Conservation (phyloP, 2,888 invertebrate genomes). For the Auanema freiburgensis region DNA sequence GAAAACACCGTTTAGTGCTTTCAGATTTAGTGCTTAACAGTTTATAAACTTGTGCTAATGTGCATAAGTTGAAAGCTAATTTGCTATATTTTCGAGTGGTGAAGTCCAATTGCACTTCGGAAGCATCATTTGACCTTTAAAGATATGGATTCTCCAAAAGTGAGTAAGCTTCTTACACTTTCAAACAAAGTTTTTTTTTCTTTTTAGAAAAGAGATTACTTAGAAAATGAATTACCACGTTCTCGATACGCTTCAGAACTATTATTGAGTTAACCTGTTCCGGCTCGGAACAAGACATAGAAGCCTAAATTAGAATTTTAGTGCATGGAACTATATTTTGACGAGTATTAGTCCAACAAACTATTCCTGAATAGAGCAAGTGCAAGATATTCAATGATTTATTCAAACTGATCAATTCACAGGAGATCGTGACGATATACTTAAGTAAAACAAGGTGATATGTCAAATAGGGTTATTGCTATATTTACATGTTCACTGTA, state of each 20-base stretch:
- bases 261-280: too few species aligned
- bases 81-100: slow-evolving; percentile 11
- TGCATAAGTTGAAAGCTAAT: slow-evolving; percentile 30
- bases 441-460: not conserved
- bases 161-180: slow-evolving; percentile 3
- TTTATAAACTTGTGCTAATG: slow-evolving; percentile 33
- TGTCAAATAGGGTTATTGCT: not conserved
- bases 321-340: too few species aligned
- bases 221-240: too few species aligned
- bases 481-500: not conserved
- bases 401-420: too few species aligned
- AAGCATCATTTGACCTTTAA: slow-evolving; percentile 26
- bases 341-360: too few species aligned
- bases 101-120: slow-evolving; percentile 15
- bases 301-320: too few species aligned
- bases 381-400: too few species aligned
- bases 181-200: slow-evolving; percentile 8
- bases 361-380: too few species aligned
- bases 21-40: slow-evolving; percentile 29
- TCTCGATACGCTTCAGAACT: too few species aligned
- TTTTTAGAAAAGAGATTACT: too few species aligned
- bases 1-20: slow-evolving; percentile 30
- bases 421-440: not conserved
- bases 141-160: not conserved
- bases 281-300: too few species aligned